Percentiles rank a stretch among this genome's conserved stretches.
phyloP scores from a whole-genome alignment of 1,140 invertebrate genomes.

The Rhyacophila brunnea region DNA sequence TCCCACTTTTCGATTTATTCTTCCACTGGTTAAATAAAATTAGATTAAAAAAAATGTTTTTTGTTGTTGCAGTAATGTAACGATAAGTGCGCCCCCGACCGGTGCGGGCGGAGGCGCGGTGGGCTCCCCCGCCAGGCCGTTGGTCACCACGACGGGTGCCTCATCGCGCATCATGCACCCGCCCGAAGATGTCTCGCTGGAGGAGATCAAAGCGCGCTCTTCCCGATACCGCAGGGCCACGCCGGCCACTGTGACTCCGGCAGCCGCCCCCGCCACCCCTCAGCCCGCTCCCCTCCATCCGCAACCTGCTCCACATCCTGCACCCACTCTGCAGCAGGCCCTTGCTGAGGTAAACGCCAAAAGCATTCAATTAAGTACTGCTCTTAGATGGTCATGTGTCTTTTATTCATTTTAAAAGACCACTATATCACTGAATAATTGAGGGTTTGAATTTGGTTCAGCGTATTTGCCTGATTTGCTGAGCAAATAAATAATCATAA shows the following conservation, averaged over 20 bases:
- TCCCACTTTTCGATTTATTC: no score
- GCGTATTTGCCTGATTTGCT: no score
- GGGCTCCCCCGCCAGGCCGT: constrained; percentile 64
- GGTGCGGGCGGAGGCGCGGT: constrained; percentile 49
- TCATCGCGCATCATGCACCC: constrained; percentile 93
- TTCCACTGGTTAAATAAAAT: no score
- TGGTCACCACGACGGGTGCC: constrained; percentile 77
- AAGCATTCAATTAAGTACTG: no score
- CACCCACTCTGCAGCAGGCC: constrained; percentile 52
- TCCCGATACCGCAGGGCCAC: constrained; percentile 67
- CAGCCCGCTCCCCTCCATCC: constrained; percentile 22
- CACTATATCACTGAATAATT: no score
- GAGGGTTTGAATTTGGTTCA: no score
- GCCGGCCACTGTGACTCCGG: constrained; percentile 48
- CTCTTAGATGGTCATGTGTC: no score
- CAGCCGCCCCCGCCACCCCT: constrained; percentile 59
- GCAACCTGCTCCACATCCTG: constrained; percentile 39
- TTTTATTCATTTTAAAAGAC: no score
- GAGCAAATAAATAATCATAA: no score
- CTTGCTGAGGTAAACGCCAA: constrained; percentile 36
- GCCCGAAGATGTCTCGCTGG: constrained; percentile 89
- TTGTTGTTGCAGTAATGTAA: constrained; percentile 56
- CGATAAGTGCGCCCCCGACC: constrained; percentile 68
- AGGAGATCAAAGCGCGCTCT: constrained; percentile 78
- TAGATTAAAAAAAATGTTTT: constrained; percentile 3